Base-by-base conservation (phyloP, 2,888 invertebrate genomes). In the Pollenia griseotomentosa region DNA sequence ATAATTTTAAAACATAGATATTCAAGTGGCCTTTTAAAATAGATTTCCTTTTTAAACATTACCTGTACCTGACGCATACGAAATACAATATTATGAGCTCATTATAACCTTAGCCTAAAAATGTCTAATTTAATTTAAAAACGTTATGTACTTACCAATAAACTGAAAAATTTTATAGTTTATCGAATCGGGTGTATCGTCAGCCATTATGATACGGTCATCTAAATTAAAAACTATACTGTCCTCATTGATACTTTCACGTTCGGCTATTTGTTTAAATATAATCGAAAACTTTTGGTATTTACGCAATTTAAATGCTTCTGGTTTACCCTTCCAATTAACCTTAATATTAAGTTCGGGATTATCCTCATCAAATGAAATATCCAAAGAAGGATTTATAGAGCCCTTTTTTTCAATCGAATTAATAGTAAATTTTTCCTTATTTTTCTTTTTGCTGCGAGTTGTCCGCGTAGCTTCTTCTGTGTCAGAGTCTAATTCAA, bases 231-330 rank as follows among this genome's bases (percentile, higher is more conserved):
- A 88, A 10, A 91, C 88, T 46, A 93, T 82, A 70, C 90, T 88
- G 0, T 89, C 86, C 9, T 86, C 61, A 7, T 86, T 82, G 1
- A 90, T 90, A 8, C 88, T 87, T 84, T 93, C 92, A 14, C 91
- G 90, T 66, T 91, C 79, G 0, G 93, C 90, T 53, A 93, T 83
- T 77, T 89, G 87, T 44, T 90, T 85, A 55, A 93, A 92, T 74
- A 93, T 85, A 19, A 89, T 86, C 2, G 83, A 14, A 86, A 93
- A 93, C 82, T 92, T 92, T 80, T 93, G 93, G 84, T 91, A 89
- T 85, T 90, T 90, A 4, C 92, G 90, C 14, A 91, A 53, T n/a
- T 89, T 88, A 73, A 92, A 91, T 46, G 83, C 48, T 85, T 92
- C 91, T 0, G 90, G 89, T 75, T 90, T 90, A 2, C 91, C 91